These are phyloP conservation scores for Solen grandis DNA, from an alignment of 1,140 invertebrate genomes.

Conservation along the genomic window DNA sequence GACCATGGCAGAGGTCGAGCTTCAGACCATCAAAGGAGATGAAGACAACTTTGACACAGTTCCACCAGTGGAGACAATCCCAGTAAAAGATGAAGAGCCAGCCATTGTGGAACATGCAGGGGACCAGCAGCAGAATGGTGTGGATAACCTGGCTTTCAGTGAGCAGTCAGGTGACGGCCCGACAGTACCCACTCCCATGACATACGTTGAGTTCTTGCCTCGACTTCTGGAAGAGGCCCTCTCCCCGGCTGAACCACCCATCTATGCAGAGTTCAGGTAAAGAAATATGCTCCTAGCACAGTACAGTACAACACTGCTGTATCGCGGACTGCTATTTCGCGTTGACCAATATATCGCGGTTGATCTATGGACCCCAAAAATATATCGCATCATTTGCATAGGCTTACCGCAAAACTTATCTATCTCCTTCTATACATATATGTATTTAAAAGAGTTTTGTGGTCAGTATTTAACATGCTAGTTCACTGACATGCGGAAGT, in stretches of 20 bases:
- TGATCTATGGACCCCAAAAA: too few relatives aligned
- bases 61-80: not conserved
- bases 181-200: constrained; percentile 53
- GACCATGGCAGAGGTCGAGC: not conserved
- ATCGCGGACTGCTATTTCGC: too few relatives aligned
- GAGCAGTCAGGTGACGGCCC: not conserved
- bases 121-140: not conserved
- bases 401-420: too few relatives aligned
- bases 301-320: too few relatives aligned
- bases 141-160: constrained; percentile 29
- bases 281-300: too few relatives aligned
- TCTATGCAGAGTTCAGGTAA: constrained; percentile 63
- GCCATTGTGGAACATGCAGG: not conserved
- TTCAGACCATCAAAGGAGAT: not conserved
- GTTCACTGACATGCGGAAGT: too few relatives aligned
- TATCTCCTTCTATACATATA: too few relatives aligned
- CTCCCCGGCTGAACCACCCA: constrained; percentile 49
- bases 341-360: too few relatives aligned
- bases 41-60: not conserved
- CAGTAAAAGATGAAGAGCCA: not conserved
- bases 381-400: too few relatives aligned
- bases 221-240: constrained; percentile 42
- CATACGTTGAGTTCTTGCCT: constrained; percentile 64
- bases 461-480: too few relatives aligned
- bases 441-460: too few relatives aligned